Conservation (phyloP, 2,888 invertebrate species). For the Platycheirus rosarum region DNA sequence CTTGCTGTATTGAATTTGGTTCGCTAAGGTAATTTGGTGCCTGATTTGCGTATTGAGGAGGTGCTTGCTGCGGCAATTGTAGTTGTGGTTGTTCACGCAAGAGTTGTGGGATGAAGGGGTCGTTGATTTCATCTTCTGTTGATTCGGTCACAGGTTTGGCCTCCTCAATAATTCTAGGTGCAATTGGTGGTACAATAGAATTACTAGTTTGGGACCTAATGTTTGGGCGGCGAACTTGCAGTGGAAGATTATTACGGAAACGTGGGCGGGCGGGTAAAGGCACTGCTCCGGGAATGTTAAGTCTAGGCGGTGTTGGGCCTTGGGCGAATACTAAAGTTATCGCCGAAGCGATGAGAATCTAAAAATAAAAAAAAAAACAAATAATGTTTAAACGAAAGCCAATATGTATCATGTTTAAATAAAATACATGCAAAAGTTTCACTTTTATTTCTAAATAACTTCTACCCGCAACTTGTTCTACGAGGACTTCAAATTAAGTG, state of each 20-base stretch:
- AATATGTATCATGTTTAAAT: too few relatives aligned
- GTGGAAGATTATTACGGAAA: constrained; percentile 77
- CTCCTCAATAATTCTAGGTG: constrained; percentile 80
- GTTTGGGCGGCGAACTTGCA: constrained; percentile 82
- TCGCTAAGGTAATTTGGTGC: constrained; percentile 79
- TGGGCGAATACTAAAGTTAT: constrained; percentile 81
- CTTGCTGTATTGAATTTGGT: constrained; percentile 81
- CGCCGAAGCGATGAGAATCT: constrained; percentile 68
- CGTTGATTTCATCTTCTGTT: constrained; percentile 85
- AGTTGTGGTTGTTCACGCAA: constrained; percentile 80
- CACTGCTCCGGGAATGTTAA: constrained; percentile 87
- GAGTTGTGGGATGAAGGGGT: constrained; percentile 84
- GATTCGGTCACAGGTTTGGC: constrained; percentile 88
- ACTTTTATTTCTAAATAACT: too few relatives aligned
- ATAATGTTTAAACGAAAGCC: too few relatives aligned
- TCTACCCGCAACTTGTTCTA: too few relatives aligned
- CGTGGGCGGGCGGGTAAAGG: constrained; percentile 80
- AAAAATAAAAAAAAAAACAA: constrained; percentile 43
- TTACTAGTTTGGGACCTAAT: constrained; percentile 82
- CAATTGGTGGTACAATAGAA: constrained; percentile 83
- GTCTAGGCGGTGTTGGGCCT: constrained; percentile 86
- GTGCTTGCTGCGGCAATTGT: constrained; percentile 81
- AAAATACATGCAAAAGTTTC: too few relatives aligned
- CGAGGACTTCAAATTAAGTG: too few relatives aligned
- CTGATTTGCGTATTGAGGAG: constrained; percentile 78